Evolutionary conservation across 2,888 invertebrate species (phyloP).

Genomic region (Saturnia japonica): DNA sequence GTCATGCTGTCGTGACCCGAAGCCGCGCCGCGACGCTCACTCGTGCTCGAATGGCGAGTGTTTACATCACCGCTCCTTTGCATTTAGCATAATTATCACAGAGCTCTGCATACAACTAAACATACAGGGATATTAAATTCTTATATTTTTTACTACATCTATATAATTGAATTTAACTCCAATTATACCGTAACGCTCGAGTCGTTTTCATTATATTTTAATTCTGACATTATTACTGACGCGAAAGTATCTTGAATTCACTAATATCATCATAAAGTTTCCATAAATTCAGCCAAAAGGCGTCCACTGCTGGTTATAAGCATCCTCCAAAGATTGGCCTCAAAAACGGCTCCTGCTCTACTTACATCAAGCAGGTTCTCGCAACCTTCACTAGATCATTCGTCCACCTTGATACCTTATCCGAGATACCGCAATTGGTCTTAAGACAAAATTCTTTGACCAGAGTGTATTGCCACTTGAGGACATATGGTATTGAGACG

Average conservation of each 20-base stretch:
- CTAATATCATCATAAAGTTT: not conserved
- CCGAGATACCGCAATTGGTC: no score
- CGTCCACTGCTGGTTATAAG: no score
- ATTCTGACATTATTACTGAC: not conserved
- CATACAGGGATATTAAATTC: not conserved
- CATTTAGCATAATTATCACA: constrained; percentile 27
- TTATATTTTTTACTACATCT: not conserved
- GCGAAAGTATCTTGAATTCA: not conserved
- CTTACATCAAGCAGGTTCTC: no score
- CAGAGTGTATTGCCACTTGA: no score
- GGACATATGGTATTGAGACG: no score
- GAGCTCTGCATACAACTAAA: constrained; percentile 8
- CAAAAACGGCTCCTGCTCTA: no score
- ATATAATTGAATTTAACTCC: not conserved
- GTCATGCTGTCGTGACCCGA: constrained; percentile 44
- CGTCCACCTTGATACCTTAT: no score
- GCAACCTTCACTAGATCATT: no score
- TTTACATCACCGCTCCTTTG: constrained; percentile 34
- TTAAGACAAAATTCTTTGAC: no score
- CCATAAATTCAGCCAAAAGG: no score
- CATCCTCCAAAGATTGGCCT: no score
- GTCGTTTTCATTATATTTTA: not conserved
- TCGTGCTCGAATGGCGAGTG: constrained; percentile 25
- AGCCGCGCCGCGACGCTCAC: constrained; percentile 38
- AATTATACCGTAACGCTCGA: not conserved